Evolutionary conservation across 2,797 vertebrate species (phyloP).

Genomic region (Hybognathus amarus): DNA sequence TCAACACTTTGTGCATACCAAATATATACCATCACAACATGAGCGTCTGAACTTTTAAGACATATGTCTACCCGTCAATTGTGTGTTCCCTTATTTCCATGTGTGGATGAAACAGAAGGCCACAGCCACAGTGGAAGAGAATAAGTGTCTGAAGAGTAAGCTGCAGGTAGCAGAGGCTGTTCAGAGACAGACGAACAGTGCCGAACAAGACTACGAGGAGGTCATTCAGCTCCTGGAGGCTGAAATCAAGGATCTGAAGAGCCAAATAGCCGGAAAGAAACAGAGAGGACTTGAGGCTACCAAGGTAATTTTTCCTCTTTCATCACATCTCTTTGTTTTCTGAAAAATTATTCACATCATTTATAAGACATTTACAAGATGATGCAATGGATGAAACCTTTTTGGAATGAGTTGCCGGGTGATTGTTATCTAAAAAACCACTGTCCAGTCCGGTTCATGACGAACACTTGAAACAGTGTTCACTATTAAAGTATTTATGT

Average conservation of each 20-base stretch:
- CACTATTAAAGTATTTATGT: not conserved
- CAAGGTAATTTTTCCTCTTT: conserved; percentile 59
- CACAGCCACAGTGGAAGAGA: conserved; percentile 82
- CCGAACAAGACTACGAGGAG: conserved; percentile 91
- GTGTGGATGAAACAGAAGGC: conserved; percentile 76
- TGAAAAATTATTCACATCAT: not conserved
- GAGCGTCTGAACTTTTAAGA: not conserved
- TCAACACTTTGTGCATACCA: conserved; percentile 10
- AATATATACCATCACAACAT: not conserved
- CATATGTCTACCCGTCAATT: not conserved
- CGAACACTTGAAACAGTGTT: not conserved
- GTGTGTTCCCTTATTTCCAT: not conserved
- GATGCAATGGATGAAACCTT: not conserved
- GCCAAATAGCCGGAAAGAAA: conserved; percentile 78
- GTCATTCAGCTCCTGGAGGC: conserved; percentile 90
- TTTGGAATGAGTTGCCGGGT: not conserved
- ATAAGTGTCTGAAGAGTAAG: conserved; percentile 79
- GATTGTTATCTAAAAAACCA: not conserved
- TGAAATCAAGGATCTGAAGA: conserved; percentile 89
- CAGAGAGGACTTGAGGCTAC: conserved; percentile 70
- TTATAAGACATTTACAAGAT: conserved; percentile 1
- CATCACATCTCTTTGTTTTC: not conserved
- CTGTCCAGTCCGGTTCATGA: not conserved
- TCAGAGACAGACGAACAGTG: conserved; percentile 77
- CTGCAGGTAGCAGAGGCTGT: conserved; percentile 79